Conservation (phyloP, 1,140 invertebrate genomes). For the Dysdera silvatica region DNA sequence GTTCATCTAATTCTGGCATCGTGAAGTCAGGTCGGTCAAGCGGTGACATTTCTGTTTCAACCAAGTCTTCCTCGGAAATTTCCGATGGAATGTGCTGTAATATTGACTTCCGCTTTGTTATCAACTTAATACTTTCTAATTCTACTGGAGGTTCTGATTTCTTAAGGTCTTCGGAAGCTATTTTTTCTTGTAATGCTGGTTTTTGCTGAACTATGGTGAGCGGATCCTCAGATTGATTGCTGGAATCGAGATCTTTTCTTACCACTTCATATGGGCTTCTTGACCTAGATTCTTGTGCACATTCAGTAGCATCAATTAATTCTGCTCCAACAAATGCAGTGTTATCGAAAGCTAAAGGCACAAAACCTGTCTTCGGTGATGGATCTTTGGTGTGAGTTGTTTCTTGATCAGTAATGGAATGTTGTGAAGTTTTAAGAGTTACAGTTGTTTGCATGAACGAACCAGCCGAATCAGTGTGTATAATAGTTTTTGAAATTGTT, state of each 20-base stretch:
- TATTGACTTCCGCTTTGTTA: slow-evolving; percentile 1
- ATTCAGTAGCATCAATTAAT: slow-evolving; percentile 36
- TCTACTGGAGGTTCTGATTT: background rate
- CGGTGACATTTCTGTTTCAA: slow-evolving; percentile 28
- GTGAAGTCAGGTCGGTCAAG: too few species aligned
- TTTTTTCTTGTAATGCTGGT: background rate
- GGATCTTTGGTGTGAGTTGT: too few species aligned
- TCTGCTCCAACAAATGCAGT: slow-evolving; percentile 48
- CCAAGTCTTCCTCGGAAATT: slow-evolving; percentile 36
- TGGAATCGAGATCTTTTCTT: background rate
- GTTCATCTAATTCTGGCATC: background rate
- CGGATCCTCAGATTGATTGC: background rate
- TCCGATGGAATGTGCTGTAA: slow-evolving; percentile 28
- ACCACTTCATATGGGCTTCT: slow-evolving; percentile 38
- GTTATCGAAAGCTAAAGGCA: slow-evolving; percentile 47
- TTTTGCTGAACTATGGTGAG: background rate
- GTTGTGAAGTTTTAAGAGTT: too few species aligned
- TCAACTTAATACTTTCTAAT: background rate
- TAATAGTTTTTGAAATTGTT: too few species aligned
- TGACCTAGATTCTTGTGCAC: slow-evolving; percentile 12
- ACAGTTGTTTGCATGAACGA: too few species aligned
- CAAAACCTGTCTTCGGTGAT: too few species aligned
- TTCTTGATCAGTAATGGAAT: too few species aligned
- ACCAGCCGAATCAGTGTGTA: too few species aligned
- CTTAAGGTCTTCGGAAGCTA: background rate